A percentile compares a stretch with the other conserved stretches of the same genome.
These are phyloP conservation scores for Zaprionus kolodkinae DNA, from an alignment of 1,140 invertebrate genomes.

Conservation along the genomic window DNA sequence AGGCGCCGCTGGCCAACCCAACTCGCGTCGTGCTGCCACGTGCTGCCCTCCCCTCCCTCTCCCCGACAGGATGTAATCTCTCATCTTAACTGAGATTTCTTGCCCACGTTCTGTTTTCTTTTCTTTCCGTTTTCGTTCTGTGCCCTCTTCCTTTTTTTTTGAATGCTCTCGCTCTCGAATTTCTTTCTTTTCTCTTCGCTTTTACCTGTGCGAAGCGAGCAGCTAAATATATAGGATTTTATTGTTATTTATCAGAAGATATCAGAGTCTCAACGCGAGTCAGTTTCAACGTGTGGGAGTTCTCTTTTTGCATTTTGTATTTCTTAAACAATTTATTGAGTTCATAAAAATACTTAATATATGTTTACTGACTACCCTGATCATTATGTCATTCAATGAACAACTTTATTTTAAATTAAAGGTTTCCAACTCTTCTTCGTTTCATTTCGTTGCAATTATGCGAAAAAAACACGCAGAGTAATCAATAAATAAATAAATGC, in stretches of 20 bases:
- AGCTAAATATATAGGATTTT: conserved; percentile 55
- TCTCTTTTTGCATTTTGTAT: background rate
- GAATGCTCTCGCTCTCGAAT: background rate
- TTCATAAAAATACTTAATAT: no score
- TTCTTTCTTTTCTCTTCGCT: conserved; percentile 7
- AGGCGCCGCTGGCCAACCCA: conserved; percentile 26
- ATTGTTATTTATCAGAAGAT: conserved; percentile 58
- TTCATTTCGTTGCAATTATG: background rate
- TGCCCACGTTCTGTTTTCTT: conserved; percentile 12
- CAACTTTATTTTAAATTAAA: no score
- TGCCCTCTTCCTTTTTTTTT: background rate
- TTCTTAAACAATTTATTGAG: no score
- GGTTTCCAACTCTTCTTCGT: conserved; percentile 3
- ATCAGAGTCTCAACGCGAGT: conserved; percentile 34
- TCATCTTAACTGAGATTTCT: conserved; percentile 75
- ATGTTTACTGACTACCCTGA: no score
- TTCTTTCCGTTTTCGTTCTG: conserved; percentile 17
- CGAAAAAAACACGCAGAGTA: background rate
- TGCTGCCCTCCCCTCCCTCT: background rate
- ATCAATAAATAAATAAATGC: conserved; percentile 5
- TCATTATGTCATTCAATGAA: no score
- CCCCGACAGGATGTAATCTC: conserved; percentile 67
- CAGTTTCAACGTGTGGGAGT: conserved; percentile 3
- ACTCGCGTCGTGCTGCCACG: conserved; percentile 7
- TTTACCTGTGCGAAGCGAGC: conserved; percentile 34